Conservation (phyloP, 2,797 vertebrate genomes). For the Premnoplex brunnescens region DNA sequence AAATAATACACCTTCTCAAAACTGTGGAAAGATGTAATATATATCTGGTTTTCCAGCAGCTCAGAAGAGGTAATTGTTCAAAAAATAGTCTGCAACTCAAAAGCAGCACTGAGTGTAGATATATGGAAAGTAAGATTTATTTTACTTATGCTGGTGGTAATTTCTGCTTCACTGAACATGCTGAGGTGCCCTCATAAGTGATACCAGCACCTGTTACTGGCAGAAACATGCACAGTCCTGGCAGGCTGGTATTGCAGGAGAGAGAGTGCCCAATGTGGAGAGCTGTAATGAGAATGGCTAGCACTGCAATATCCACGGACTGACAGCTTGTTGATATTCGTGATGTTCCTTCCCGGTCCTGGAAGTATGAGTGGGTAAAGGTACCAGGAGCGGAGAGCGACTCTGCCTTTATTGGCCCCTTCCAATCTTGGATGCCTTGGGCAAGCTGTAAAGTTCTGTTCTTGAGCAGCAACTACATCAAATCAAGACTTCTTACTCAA, state of each 20-base stretch:
- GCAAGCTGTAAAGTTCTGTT: background rate
- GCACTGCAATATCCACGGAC: background rate
- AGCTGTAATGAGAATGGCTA: background rate
- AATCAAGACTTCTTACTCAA: background rate
- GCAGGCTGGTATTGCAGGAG: background rate
- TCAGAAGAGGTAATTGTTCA: background rate
- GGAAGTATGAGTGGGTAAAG: background rate
- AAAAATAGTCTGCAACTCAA: background rate
- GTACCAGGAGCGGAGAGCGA: rapidly evolving
- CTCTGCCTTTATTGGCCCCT: background rate
- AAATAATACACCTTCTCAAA: background rate
- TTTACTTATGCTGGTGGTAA: background rate
- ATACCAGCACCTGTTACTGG: background rate
- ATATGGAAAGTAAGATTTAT: background rate
- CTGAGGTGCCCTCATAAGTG: background rate
- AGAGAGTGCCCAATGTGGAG: background rate
- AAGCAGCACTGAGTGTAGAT: background rate
- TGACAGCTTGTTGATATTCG: rapidly evolving
- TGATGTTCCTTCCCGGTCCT: background rate
- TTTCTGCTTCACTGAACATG: background rate
- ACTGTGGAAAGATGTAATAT: background rate
- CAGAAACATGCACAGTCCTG: rapidly evolving
- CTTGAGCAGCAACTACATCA: background rate
- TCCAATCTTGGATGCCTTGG: background rate
- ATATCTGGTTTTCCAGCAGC: background rate